Base-by-base conservation (phyloP, 2,888 invertebrate species). In the Microctonus aethiopoides region DNA sequence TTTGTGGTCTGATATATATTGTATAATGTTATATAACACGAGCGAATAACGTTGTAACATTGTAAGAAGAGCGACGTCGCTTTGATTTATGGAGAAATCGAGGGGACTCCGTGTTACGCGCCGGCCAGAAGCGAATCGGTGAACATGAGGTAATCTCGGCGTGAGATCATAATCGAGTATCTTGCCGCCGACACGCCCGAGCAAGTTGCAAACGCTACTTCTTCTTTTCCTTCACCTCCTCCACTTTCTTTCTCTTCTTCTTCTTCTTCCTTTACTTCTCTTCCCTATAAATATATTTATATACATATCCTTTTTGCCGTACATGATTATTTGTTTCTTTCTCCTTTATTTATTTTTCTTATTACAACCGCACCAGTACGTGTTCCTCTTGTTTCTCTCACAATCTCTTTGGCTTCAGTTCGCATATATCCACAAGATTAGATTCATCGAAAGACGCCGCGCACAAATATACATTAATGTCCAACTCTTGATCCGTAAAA, bases 41-140 rank as follows among this genome's bases (percentile, higher is more conserved):
- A 5, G 16, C 67, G 65, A 71, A 68, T 67, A 71, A 71, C 66
- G 70, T 72, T 72, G 75, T 73, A 65, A 39, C 54, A 32, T 60
- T 32, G 52, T 51, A 29, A 67, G 61, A 61, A 61, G 61, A 61
- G 39, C 56, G 71, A 57, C 64, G 72, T 75, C n/a, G 46, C 78
- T 80, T 76, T 80, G 80, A 81, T 81, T 81, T 80, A 81, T 78
- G 79, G 67, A 75, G 70, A 78, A 80, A 80, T 77, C 75, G 76
- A 75, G 74, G 74, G 71, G 70, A 73, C 74, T 64, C 78, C 79
- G 78, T 78, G 80, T 81, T 80, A 81, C 80, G 79, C 77, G 67
- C 65, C 51, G 36, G 60, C 68, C 61, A 75, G 72, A 74, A 74
- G 74, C 75, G 75, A 76, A 80, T 79, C 77, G 76, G 74, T 74